These are phyloP conservation scores for Torymus aiolomorphi DNA, from an alignment of 2,888 invertebrate species.

Conservation along the genomic window DNA sequence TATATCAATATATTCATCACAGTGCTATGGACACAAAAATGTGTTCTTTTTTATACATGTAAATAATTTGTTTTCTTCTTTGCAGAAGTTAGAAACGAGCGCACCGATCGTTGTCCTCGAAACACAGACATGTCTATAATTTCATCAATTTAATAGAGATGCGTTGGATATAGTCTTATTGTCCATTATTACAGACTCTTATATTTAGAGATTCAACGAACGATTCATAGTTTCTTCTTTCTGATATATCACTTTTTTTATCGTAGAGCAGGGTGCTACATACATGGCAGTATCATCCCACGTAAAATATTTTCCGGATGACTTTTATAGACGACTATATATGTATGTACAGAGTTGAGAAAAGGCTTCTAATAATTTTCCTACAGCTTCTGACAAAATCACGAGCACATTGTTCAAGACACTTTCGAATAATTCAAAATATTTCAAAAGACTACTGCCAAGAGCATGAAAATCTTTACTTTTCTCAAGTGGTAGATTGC, in stretches of 20 bases:
- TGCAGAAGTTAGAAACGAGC: conserved; percentile 52
- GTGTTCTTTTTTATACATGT: conserved; percentile 72
- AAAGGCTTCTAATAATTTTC: conserved; percentile 63
- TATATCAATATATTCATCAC: conserved; percentile 74
- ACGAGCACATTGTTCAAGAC: conserved; percentile 57
- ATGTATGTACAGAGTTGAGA: conserved; percentile 62
- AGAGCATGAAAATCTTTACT: conserved; percentile 37
- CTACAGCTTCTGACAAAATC: conserved; percentile 53
- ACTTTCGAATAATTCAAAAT: conserved; percentile 57
- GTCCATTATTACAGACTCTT: conserved; percentile 57
- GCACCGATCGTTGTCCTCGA: conserved; percentile 51
- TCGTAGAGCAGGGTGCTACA: conserved; percentile 68
- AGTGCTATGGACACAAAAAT: conserved; percentile 76
- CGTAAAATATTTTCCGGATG: conserved; percentile 67
- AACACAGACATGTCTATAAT: conserved; percentile 42
- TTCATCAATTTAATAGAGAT: conserved; percentile 45
- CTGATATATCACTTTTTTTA: conserved; percentile 65
- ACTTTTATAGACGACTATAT: conserved; percentile 55
- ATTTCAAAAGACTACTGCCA: conserved; percentile 47
- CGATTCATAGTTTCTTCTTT: conserved; percentile 57
- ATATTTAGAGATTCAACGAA: conserved; percentile 57
- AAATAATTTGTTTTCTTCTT: conserved; percentile 67
- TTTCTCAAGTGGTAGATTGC: conserved; percentile 48
- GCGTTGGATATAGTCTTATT: conserved; percentile 57
- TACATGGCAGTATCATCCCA: conserved; percentile 73